Evolutionary conservation across 2,888 invertebrate species (phyloP), one percentile per base, ranked within the genome.

Genomic region (Dryococelus australis): DNA sequence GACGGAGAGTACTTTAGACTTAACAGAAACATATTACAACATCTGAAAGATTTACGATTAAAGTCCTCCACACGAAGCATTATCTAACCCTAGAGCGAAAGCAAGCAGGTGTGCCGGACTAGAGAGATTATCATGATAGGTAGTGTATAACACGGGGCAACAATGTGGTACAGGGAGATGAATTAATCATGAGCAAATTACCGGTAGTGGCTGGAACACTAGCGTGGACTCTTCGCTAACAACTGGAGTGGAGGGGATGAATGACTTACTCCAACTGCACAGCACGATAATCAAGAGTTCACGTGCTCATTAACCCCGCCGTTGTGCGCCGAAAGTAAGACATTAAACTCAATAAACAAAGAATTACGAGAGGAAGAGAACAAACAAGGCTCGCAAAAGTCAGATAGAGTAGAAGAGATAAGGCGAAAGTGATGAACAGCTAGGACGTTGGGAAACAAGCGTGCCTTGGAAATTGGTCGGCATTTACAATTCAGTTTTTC

Each of bases 271-370:
- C 65, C 65, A n/a, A n/a, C 20, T 65, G 10, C 65, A 65, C 65
- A 8, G 24, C 65, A 65, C 65, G 65, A 65, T 65, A 20, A 65
- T 65, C 65, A 65, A 65, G 65, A 65, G 65, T n/a, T 65, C 24
- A 20, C 24, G n/a, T 65, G 65, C 65, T 65, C 65, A 65, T 65
- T 65, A 65, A 65, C 65, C 65, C 65, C 65, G 65, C 65, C 65
- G 47, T 0, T 65, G 65, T 65, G 65, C 65, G 8, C n/a, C 3
- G 8, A 65, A n/a, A n/a, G 8, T n/a, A 24, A 65, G 24, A n/a
- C 65, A 65, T 65, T 65, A 65, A n/a, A 65, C 20, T 3, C 65
- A 65, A 20, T 65, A 65, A 65, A 65, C 65, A 65, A 65, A 8
- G n/a, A 65, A 65, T 65, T 65, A 24, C n/a, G 65, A 24, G 65